These are phyloP conservation scores for Melanerpes formicivorus DNA, from an alignment of 2,113 vertebrate genomes.

Conservation along the genomic window DNA sequence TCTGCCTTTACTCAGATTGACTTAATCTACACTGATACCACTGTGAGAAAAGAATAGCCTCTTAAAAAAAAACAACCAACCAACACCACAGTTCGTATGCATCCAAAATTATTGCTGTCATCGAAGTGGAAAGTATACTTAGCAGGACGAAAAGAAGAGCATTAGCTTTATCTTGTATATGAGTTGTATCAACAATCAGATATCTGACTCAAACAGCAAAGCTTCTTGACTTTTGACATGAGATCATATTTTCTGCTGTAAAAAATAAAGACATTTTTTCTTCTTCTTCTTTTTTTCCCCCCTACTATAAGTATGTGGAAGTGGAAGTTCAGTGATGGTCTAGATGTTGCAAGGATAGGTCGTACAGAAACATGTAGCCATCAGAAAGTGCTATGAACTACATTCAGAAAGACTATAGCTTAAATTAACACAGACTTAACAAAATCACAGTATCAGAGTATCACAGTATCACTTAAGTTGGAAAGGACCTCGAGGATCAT, in stretches of 20 bases:
- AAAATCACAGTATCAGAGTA: background rate
- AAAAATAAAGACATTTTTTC: background rate
- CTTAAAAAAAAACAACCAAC: background rate
- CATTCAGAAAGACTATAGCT: background rate
- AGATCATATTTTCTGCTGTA: background rate
- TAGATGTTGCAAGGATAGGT: background rate
- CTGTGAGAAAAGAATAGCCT: background rate
- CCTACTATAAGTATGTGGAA: background rate
- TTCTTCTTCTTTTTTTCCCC: background rate
- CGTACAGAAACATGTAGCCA: rapidly evolving
- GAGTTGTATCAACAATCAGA: background rate
- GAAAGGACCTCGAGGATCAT: too few relatives aligned
- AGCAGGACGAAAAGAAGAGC: background rate
- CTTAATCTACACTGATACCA: background rate
- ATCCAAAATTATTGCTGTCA: background rate
- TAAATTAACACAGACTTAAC: background rate
- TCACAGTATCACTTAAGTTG: too few relatives aligned
- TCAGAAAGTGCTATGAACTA: background rate
- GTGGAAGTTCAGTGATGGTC: background rate
- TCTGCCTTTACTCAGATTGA: background rate
- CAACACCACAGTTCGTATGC: background rate
- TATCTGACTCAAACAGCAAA: background rate
- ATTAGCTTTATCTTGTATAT: background rate
- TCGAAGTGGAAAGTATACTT: background rate
- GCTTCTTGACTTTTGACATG: background rate